These are phyloP conservation scores for Microtus oregoni DNA, from an alignment of 2,113 vertebrate species.

Conservation along the genomic window DNA sequence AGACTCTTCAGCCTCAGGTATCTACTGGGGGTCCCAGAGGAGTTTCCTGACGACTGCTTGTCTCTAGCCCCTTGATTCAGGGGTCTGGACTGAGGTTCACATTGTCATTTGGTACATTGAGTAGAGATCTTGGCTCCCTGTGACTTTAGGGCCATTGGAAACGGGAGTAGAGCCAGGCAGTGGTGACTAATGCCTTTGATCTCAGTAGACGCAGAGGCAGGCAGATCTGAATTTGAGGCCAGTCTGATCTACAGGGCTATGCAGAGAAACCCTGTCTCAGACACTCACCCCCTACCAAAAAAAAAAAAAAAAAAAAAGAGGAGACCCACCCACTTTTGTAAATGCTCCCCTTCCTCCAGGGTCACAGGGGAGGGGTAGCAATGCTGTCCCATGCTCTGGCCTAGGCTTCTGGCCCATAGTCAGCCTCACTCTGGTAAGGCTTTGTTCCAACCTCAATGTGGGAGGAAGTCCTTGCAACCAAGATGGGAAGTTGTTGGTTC, in stretches of 20 bases:
- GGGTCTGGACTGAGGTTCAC: not conserved
- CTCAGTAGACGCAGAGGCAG: not conserved
- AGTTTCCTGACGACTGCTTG: not conserved
- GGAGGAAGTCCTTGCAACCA: not conserved
- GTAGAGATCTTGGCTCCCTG: not conserved
- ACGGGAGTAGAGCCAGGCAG: not conserved
- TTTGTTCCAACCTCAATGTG: not conserved
- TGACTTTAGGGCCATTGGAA: not conserved
- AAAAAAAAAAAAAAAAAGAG: not conserved
- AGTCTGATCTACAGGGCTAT: not conserved
- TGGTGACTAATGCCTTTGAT: not conserved
- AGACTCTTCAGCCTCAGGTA: not conserved
- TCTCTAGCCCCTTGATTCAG: not conserved
- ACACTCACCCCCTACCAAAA: not conserved
- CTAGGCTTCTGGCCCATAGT: not conserved
- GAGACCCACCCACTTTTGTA: not conserved
- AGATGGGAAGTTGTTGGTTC: not conserved
- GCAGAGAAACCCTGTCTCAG: not conserved
- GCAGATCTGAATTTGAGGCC: not conserved
- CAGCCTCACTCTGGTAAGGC: not conserved
- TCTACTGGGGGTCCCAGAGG: not conserved
- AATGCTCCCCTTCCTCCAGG: too few species aligned
- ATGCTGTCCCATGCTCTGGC: not conserved
- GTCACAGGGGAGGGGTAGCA: not conserved
- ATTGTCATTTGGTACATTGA: fast-evolving